Evolutionary conservation across 2,888 invertebrate species (phyloP), one percentile per base, ranked within the genome.

Genomic region (Petrolisthes cinctipes): DNA sequence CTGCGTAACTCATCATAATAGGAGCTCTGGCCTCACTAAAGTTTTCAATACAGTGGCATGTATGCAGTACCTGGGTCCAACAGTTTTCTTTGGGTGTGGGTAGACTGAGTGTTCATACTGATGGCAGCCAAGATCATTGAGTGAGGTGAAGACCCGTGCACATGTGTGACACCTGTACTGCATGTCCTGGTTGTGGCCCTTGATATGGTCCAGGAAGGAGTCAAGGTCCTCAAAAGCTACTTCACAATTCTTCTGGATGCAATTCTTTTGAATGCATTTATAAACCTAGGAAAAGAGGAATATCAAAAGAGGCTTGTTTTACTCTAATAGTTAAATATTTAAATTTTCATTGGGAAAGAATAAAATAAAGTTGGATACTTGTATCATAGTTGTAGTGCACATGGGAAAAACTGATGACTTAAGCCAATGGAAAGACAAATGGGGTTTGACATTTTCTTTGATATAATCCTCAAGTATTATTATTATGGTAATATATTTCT

Each of bases 261-360:
- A 96, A 23, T 94, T 94, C 91, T 94, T 94, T 92, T 95, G 94
- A 84, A 95, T 94, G 92, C 96, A 96, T 92, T 95, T 95, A 92
- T 94, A 96, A 57, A 93, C 93, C 93, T 93, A 79, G 7, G 76
- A 76, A 7, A 17, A 4, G 76, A 76, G 14, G 37, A 37, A 37
- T 37, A 37, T 37, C 37, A 37, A 37, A 37, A 37, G 37, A 37
- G 37, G 37, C 37, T 37, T 37, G 2, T 37, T 37, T 37, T 37
- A 37, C 37, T 37, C 37, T 37, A 37, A 37, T 37, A 37, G 37
- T 37, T 37, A 37, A 37, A 37, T 2, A 37, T 37, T 37, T 37
- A 37, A 1, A 37, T 37, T 37, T 37, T 37, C 37, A 37, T 0
- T 37, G 2, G 37, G 37, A 37, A 37, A 37, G 37, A 37, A 1